Conservation (phyloP, 2,888 invertebrate genomes). For the Drosophila niveifrons region DNA sequence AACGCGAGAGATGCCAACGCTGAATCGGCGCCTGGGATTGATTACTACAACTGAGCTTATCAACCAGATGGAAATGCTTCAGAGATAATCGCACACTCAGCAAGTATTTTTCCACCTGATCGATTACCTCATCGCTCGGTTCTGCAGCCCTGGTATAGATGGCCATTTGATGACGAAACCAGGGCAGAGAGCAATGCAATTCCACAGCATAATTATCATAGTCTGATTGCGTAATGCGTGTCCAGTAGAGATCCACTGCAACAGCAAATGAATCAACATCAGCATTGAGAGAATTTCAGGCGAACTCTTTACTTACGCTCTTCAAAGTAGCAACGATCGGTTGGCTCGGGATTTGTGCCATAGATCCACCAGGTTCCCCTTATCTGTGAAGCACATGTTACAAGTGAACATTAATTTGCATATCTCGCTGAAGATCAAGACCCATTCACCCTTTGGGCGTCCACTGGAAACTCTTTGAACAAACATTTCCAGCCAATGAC, state of each 20-base stretch:
- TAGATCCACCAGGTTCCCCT: conserved; percentile 62
- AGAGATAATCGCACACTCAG: conserved; percentile 22
- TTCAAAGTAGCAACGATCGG: conserved; percentile 36
- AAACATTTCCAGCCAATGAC: conserved; percentile 56
- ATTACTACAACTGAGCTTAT: conserved; percentile 28
- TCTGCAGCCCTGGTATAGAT: conserved; percentile 40
- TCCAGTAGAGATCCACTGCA: conserved; percentile 63
- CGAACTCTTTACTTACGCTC: conserved; percentile 38
- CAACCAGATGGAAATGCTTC: conserved; percentile 22
- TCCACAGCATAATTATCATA: conserved; percentile 55
- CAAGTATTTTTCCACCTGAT: conserved; percentile 37
- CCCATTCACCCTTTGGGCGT: conserved; percentile 45
- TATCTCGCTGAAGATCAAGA: conserved; percentile 24
- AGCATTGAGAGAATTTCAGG: neutral
- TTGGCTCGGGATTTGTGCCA: conserved; percentile 30
- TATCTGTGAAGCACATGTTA: conserved; percentile 42
- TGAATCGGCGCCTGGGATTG: conserved; percentile 30
- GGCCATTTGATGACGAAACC: conserved; percentile 60
- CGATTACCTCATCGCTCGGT: conserved; percentile 27
- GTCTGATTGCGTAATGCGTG: conserved; percentile 54
- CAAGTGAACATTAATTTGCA: conserved; percentile 35
- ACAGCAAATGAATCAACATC: neutral
- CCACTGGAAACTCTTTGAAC: conserved; percentile 59
- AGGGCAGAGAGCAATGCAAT: conserved; percentile 57
- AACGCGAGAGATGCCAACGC: conserved; percentile 57